Base-by-base conservation (phyloP, 1,140 invertebrate species). In the Asobara japonica region DNA sequence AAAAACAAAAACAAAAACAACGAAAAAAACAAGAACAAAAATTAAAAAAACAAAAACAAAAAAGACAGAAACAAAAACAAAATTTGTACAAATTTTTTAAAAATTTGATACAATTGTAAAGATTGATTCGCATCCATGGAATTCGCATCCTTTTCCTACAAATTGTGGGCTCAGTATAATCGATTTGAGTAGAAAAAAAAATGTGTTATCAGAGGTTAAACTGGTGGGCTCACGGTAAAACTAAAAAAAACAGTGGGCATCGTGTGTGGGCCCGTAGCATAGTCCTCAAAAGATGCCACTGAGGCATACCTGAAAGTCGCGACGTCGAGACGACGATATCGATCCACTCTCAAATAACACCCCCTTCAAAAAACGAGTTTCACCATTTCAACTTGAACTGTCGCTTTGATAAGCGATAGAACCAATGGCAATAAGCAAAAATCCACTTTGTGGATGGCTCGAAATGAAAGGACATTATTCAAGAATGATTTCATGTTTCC, bases 261-360 rank as follows among this genome's bases (percentile, higher is more conserved):
- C 60, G 11, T 62, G 60, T 62, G 60, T 62, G 60, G 60, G 60
- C 60, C 29, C 60, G 31, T 16, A 62, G 30, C 31, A 29, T 62
- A 4, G n/a, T 62, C 18, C 31, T 31, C 27, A 62, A 30, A 62
- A 62, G 11, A 30, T 62, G 25, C 27, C 29, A 62, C 29, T 4
- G 10, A 62, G 27, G 13, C 27, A 30, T 30, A 62, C 25, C 29
- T 29, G 60, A 30, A 62, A 30, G 60, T 62, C 60, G 29, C 60
- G 60, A 62, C 60, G 29, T 31, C 60, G 60, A 18, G 29, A 30
- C 29, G 60, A 31, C 60, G 27, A 62, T 62, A 62, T 62, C 60
- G 60, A 62, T 62, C 29, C 60, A 62, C 60, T 62, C 60, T 30
- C 4, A 62, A 56, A 56, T 56, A 56, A 56, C 51, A 56, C 51